These are phyloP conservation scores for Sacculina carcini DNA, from an alignment of 2,888 invertebrate species.

Conservation along the genomic window DNA sequence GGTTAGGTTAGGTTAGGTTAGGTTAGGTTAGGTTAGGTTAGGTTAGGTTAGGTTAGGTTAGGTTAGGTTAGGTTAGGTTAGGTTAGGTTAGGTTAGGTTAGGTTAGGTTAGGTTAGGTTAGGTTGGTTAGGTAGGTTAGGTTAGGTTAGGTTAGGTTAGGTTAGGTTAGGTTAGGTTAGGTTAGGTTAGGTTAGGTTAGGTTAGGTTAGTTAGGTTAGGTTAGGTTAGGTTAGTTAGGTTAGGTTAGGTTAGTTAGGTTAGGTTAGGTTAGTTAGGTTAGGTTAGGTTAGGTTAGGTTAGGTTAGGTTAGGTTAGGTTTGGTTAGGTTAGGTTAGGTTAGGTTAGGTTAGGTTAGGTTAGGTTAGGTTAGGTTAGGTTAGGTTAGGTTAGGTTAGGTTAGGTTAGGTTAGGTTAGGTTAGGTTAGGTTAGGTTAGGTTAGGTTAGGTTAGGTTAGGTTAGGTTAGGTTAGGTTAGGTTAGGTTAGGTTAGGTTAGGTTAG, in stretches of 20 bases:
- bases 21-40: constrained; percentile 6
- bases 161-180: constrained; percentile 6
- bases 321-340: too few relatives aligned
- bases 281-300: too few relatives aligned
- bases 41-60: constrained; percentile 7
- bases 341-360: too few relatives aligned
- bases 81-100: constrained; percentile 4
- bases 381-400: too few relatives aligned
- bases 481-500: too few relatives aligned
- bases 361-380: too few relatives aligned
- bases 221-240: not conserved
- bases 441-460: too few relatives aligned
- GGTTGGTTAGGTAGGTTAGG: constrained; percentile 3
- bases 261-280: not conserved
- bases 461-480: too few relatives aligned
- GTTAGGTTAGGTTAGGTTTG: too few relatives aligned
- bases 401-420: too few relatives aligned
- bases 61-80: constrained; percentile 7
- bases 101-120: constrained; percentile 1
- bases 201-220: too few relatives aligned
- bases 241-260: constrained; percentile 5
- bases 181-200: not conserved
- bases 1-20: constrained; percentile 8
- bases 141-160: constrained; percentile 4
- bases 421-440: too few relatives aligned